A percentile compares a stretch with the other conserved stretches of the same genome.
phyloP scores from a whole-genome alignment of 1,140 invertebrate genomes.

The Brachionus sp. region DNA sequence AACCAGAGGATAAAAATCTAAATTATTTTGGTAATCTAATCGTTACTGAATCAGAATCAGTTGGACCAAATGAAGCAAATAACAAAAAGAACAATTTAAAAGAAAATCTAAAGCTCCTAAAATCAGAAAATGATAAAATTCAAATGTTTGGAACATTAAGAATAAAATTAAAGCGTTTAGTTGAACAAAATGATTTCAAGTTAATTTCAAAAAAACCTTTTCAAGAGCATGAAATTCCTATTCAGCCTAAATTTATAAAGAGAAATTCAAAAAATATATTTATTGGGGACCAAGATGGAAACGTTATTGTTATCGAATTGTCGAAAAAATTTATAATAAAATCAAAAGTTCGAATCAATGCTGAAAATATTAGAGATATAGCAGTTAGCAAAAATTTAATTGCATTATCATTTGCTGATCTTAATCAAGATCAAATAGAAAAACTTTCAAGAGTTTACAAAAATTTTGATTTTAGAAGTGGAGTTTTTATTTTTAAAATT shows the following conservation, averaged over 20 bases:
- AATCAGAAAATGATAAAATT: background rate
- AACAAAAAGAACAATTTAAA: background rate
- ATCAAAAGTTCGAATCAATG: background rate
- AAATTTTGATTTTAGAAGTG: conserved; percentile 5
- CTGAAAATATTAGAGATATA: background rate
- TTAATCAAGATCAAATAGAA: conserved; percentile 15
- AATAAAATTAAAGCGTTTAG: conserved; percentile 24
- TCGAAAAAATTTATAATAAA: background rate
- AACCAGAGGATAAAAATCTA: background rate
- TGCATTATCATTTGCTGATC: background rate
- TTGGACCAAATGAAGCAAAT: background rate
- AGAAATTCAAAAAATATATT: background rate
- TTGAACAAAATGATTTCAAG: conserved; percentile 5
- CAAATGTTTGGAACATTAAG: conserved; percentile 41
- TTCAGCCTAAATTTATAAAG: background rate
- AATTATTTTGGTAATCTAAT: conserved; percentile 37
- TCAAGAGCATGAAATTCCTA: background rate
- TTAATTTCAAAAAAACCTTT: background rate
- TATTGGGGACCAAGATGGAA: background rate
- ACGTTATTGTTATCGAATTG: background rate
- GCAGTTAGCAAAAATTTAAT: background rate
- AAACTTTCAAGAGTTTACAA: background rate
- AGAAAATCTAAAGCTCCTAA: background rate
- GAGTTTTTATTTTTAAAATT: conserved; percentile 28
- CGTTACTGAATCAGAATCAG: conserved; percentile 7